A percentile compares a stretch with the other conserved stretches of the same genome.
These are phyloP conservation scores for Pterophyllum scalare DNA, from an alignment of 2,113 vertebrate genomes.

Conservation along the genomic window DNA sequence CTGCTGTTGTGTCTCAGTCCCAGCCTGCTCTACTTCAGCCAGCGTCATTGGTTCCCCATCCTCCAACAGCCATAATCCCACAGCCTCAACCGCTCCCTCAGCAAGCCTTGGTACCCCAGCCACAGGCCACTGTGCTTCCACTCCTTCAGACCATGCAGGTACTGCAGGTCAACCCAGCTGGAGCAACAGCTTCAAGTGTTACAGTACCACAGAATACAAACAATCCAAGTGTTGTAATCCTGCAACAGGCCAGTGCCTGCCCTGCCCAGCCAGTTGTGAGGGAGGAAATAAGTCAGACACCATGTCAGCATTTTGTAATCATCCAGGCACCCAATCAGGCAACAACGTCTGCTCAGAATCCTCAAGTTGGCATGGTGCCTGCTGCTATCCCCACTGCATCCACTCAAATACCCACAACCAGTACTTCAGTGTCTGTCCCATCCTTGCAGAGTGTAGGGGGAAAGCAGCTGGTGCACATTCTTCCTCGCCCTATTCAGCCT, in stretches of 20 bases:
- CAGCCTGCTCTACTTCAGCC: slow-evolving; percentile 84
- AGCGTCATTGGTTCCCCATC: slow-evolving; percentile 61
- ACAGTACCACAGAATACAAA: slow-evolving; percentile 83
- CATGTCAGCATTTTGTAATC: slow-evolving; percentile 97
- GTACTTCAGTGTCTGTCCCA: slow-evolving; percentile 77
- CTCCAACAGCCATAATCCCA: slow-evolving; percentile 60
- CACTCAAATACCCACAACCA: slow-evolving; percentile 77
- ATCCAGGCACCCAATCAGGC: slow-evolving; percentile 94
- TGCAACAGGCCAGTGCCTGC: slow-evolving; percentile 90
- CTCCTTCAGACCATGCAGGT: slow-evolving; percentile 96
- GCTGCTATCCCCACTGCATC: slow-evolving; percentile 81
- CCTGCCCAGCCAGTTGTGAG: slow-evolving; percentile 85
- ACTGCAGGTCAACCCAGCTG: slow-evolving; percentile 87
- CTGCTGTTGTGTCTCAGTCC: slow-evolving; percentile 70
- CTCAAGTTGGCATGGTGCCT: slow-evolving; percentile 83
- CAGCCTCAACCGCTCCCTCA: slow-evolving; percentile 66
- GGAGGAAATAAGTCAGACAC: slow-evolving; percentile 87
- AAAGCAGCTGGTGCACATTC: slow-evolving; percentile 95
- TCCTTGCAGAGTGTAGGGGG: slow-evolving; percentile 89
- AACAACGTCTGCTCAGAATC: slow-evolving; percentile 80
- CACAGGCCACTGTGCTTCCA: slow-evolving; percentile 87
- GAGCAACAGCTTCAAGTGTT: slow-evolving; percentile 81
- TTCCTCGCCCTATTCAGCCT: slow-evolving; percentile 86
- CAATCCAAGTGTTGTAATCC: slow-evolving; percentile 93
- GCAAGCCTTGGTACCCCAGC: slow-evolving; percentile 73